phyloP scores from a whole-genome alignment of 2,113 vertebrate species.

The Carassius gibelio region DNA sequence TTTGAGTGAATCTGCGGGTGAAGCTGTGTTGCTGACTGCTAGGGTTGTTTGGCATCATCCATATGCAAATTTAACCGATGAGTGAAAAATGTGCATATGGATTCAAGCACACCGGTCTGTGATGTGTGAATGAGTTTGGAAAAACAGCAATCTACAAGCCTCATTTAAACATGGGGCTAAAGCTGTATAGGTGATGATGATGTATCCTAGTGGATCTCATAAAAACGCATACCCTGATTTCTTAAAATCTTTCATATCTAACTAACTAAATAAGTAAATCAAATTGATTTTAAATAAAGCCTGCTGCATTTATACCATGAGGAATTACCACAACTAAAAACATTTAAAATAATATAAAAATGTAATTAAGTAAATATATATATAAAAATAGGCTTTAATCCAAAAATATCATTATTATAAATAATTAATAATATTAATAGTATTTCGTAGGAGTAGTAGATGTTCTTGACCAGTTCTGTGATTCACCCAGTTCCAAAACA shows the following conservation, averaged over 20 bases:
- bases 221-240: neutral
- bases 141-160: neutral
- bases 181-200: neutral
- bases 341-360: no score
- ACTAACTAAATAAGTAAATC: neutral
- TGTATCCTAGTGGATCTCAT: neutral
- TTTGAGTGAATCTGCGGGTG: conserved; percentile 28
- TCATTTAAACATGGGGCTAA: neutral
- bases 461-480: neutral
- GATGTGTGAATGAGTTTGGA: neutral
- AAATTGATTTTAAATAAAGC: neutral
- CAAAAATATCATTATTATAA: no score
- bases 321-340: neutral
- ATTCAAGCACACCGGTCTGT: neutral
- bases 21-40: conserved; percentile 34
- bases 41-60: conserved; percentile 12
- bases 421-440: no score
- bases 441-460: no score
- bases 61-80: conserved; percentile 34
- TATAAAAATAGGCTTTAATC: no score
- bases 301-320: neutral
- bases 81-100: conserved; percentile 6
- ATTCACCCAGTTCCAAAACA: conserved; percentile 3
- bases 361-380: no score
- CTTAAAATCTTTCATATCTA: neutral